These are phyloP conservation scores for Nyctalus aviator DNA, from an alignment of 2,797 vertebrate genomes.

Conservation along the genomic window DNA sequence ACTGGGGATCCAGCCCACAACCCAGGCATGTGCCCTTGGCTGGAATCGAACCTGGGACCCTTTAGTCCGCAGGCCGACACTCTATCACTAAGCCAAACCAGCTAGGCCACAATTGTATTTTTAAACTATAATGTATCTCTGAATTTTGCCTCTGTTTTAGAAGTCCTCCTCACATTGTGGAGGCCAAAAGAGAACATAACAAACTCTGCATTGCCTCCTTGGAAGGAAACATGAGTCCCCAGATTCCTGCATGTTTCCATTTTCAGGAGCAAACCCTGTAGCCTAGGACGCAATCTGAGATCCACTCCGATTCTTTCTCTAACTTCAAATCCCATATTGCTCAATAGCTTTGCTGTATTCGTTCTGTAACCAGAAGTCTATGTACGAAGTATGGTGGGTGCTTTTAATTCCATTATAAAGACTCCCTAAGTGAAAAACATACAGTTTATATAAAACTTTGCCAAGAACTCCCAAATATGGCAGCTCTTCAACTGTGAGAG, in stretches of 20 bases:
- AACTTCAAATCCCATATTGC: conserved; percentile 19
- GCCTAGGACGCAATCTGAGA: background rate
- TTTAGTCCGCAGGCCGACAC: no score
- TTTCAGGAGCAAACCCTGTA: background rate
- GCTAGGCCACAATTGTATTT: conserved; percentile 16
- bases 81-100: no score
- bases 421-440: conserved; percentile 59
- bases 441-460: conserved; percentile 72
- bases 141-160: conserved; percentile 21
- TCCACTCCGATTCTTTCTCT: background rate
- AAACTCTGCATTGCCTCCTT: background rate
- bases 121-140: conserved; percentile 40
- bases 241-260: background rate
- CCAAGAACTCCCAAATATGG: conserved; percentile 77
- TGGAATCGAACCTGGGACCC: no score
- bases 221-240: background rate
- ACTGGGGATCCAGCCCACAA: no score
- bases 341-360: conserved; percentile 5
- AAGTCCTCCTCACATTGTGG: background rate
- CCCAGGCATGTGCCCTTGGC: no score
- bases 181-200: conserved; percentile 13
- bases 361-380: background rate
- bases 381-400: background rate
- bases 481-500: conserved; percentile 74
- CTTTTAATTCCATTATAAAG: conserved; percentile 58